Evolutionary conservation across 1,140 invertebrate species (phyloP).

Genomic region (Heliconius melpomene): DNA sequence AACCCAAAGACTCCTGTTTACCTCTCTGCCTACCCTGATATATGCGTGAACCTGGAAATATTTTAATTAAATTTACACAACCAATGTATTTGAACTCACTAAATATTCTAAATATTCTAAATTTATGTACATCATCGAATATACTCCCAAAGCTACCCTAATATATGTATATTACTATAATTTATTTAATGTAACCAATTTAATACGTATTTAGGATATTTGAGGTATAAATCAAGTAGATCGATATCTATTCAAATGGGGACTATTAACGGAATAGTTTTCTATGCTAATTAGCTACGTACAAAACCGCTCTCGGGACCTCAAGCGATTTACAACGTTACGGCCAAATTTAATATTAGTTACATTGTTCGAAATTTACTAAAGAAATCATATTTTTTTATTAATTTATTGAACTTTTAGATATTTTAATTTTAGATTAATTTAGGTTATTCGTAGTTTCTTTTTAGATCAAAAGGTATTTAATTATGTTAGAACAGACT

Average conservation of each 20-base stretch:
- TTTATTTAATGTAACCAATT: conserved; percentile 6
- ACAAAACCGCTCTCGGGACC: not conserved
- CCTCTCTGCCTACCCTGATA: no score
- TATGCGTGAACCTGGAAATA: no score
- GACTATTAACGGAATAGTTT: conserved; percentile 22
- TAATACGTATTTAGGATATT: conserved; percentile 5
- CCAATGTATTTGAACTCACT: not conserved
- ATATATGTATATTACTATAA: not conserved
- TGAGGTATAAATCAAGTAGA: conserved; percentile 8
- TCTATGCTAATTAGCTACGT: conserved; percentile 25
- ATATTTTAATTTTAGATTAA: not conserved
- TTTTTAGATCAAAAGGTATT: not conserved
- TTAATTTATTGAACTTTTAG: not conserved
- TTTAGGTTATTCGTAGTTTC: not conserved
- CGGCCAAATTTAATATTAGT: not conserved
- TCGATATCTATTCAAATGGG: conserved; percentile 22
- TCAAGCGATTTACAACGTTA: not conserved
- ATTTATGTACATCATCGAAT: no score
- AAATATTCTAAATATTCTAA: no score
- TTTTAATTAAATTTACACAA: no score
- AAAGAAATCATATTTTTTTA: not conserved
- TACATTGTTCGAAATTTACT: not conserved
- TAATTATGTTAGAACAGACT: no score
- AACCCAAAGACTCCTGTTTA: no score
- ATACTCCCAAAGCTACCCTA: not conserved